Conservation (phyloP, 2,113 vertebrate genomes). For the Crotophaga sulcirostris region DNA sequence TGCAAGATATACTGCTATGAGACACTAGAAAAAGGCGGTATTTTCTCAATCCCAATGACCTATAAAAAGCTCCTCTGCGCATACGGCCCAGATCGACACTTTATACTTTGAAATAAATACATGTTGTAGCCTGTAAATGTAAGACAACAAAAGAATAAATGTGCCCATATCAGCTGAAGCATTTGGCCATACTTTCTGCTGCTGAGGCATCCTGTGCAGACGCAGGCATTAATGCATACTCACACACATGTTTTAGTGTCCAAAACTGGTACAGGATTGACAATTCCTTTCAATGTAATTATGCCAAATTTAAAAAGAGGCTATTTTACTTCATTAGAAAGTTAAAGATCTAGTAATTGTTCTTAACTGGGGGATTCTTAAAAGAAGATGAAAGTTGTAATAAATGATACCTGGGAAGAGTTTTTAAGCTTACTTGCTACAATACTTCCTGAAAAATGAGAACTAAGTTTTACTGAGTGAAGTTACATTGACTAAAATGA, state of each 20-base stretch:
- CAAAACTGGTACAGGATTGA: not conserved
- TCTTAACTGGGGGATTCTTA: not conserved
- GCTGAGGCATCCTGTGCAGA: rapidly evolving
- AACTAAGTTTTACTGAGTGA: not conserved
- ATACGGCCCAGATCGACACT: not conserved
- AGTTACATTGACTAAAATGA: not conserved
- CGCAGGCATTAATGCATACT: rapidly evolving
- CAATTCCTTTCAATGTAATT: not conserved
- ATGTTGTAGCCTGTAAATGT: not conserved
- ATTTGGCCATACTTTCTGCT: not conserved
- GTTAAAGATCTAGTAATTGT: not conserved
- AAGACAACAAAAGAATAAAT: not conserved
- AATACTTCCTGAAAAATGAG: not conserved
- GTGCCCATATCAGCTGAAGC: not conserved
- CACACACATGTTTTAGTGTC: rapidly evolving
- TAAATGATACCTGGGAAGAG: not conserved
- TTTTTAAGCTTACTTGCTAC: not conserved
- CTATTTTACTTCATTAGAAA: not conserved
- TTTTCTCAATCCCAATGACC: slow-evolving; percentile 16
- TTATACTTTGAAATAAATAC: slow-evolving; percentile 14
- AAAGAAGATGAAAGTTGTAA: not conserved
- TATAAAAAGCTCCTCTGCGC: slow-evolving; percentile 3
- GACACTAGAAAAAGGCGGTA: not conserved
- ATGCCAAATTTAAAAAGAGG: not conserved
- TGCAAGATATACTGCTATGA: not conserved